phyloP scores from a whole-genome alignment of 2,797 vertebrate species.

The Sus cebifrons region DNA sequence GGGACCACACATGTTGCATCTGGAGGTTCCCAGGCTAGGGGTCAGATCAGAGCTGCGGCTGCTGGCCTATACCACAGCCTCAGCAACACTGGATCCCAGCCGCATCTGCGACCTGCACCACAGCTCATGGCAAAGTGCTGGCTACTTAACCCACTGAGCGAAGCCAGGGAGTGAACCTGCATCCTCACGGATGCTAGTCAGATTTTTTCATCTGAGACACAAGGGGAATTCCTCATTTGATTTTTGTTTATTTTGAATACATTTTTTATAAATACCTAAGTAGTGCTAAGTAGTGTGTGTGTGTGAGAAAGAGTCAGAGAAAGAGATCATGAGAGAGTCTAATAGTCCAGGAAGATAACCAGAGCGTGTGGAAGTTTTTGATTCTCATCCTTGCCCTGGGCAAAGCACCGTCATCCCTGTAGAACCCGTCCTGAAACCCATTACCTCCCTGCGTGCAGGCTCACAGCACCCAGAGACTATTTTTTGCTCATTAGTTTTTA shows the following conservation, averaged over 20 bases:
- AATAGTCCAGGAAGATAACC: not conserved
- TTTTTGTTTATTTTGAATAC: not conserved
- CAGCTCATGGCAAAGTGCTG: too few relatives aligned
- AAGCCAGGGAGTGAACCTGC: too few relatives aligned
- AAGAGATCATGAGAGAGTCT: not conserved
- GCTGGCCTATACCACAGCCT: too few relatives aligned
- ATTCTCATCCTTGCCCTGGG: not conserved
- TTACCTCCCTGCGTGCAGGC: not conserved
- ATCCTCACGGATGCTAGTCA: too few relatives aligned
- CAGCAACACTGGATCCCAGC: too few relatives aligned
- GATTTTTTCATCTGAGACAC: too few relatives aligned
- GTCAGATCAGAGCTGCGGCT: too few relatives aligned
- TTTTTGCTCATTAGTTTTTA: not conserved
- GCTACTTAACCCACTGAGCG: too few relatives aligned
- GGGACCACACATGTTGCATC: too few relatives aligned
- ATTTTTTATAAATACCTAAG: not conserved
- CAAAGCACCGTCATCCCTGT: not conserved
- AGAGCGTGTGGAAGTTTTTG: not conserved
- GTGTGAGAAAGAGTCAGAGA: not conserved
- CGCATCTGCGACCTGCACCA: too few relatives aligned
- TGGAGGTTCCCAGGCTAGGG: too few relatives aligned
- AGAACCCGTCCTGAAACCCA: fast-evolving
- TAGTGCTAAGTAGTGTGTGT: not conserved
- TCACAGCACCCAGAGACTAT: not conserved
- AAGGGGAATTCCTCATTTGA: not conserved